phyloP scores from a whole-genome alignment of 2,113 vertebrate genomes.

The Callocephalon fimbriatum region DNA sequence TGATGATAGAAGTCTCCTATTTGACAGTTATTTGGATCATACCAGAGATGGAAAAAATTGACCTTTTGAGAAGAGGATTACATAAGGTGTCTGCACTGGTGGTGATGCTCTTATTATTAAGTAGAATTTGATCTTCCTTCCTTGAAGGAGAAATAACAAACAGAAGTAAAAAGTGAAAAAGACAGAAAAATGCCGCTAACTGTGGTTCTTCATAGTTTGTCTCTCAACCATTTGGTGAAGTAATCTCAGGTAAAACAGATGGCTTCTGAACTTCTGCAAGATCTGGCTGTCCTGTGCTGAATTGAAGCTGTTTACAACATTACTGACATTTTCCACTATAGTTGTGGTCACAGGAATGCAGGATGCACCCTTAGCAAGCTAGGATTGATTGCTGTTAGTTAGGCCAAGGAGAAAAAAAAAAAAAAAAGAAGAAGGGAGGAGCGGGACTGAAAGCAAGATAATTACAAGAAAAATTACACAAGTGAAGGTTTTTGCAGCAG shows the following conservation, averaged over 20 bases:
- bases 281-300: not conserved
- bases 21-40: not conserved
- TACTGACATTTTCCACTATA: not conserved
- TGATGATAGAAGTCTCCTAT: not conserved
- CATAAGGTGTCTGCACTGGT: not conserved
- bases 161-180: not conserved
- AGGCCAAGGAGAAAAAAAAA: not conserved
- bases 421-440: not conserved
- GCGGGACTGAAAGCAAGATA: not conserved
- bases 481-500: not conserved
- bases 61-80: not conserved
- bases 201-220: not conserved
- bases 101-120: not conserved
- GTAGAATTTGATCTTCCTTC: not conserved
- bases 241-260: not conserved
- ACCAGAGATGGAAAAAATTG: not conserved
- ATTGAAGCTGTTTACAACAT: not conserved
- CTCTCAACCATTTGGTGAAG: not conserved
- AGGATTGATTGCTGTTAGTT: not conserved
- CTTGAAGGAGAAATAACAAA: not conserved
- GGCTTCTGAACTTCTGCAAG: not conserved
- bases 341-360: not conserved
- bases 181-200: not conserved
- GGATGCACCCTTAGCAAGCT: not conserved
- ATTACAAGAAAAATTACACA: not conserved